phyloP scores from a whole-genome alignment of 2,888 invertebrate species.

The Heliconius ismenius region DNA sequence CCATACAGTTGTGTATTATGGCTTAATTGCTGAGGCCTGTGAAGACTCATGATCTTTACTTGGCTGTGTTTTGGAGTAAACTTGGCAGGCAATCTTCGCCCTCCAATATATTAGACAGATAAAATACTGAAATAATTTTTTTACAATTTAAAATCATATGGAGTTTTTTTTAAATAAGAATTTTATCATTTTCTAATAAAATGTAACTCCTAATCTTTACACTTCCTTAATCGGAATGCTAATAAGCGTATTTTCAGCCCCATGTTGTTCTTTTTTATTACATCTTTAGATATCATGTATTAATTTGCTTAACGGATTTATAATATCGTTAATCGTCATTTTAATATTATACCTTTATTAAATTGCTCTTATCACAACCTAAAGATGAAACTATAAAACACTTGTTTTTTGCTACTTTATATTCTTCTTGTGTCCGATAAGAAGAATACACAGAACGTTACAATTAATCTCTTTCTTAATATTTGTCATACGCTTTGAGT shows the following conservation, averaged over 20 bases:
- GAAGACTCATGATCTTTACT: slow-evolving; percentile 59
- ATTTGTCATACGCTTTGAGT: background rate
- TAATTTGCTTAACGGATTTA: background rate
- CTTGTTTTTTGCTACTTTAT: background rate
- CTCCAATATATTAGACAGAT: background rate
- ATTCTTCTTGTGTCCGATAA: too few species aligned
- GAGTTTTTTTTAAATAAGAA: background rate
- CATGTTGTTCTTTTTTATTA: slow-evolving; percentile 3
- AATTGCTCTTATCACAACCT: background rate
- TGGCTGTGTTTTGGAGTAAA: slow-evolving; percentile 24
- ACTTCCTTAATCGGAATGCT: too few species aligned
- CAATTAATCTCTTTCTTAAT: background rate
- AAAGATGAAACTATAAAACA: background rate
- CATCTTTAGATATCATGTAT: background rate
- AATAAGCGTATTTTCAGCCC: background rate
- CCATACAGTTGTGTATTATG: slow-evolving; percentile 61
- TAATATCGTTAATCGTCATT: background rate
- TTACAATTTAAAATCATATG: background rate
- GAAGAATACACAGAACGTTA: background rate
- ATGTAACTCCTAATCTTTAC: too few species aligned
- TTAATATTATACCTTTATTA: slow-evolving; percentile 9
- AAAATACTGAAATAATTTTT: background rate
- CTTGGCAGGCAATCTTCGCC: slow-evolving; percentile 22
- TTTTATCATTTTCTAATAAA: too few species aligned
- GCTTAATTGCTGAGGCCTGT: slow-evolving; percentile 64